Conservation (phyloP, 2,888 invertebrate genomes). For the Volucella inanis region DNA sequence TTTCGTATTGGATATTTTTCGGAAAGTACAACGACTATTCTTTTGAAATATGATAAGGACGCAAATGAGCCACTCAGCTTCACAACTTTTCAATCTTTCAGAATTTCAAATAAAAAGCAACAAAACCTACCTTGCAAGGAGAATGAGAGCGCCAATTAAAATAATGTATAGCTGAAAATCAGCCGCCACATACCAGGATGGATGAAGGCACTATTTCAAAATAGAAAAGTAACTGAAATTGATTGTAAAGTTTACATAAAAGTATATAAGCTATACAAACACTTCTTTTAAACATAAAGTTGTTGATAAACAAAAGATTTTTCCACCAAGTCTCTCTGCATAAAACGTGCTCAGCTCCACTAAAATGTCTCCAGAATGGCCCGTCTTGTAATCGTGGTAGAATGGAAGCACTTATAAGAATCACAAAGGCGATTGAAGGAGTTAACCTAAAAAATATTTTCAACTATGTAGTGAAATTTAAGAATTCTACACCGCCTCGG, state of each 20-base stretch:
- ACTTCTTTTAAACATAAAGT: conserved; percentile 79
- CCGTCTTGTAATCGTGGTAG: conserved; percentile 82
- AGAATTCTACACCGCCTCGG: too few relatives aligned
- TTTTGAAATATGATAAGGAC: too few relatives aligned
- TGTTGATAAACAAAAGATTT: conserved; percentile 82
- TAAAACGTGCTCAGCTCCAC: conserved; percentile 79
- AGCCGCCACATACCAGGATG: conserved; percentile 81
- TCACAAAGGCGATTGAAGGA: conserved; percentile 78
- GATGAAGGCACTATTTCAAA: conserved; percentile 79
- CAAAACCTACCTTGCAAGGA: conserved; percentile 77
- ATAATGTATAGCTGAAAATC: conserved; percentile 81
- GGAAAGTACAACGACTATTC: too few relatives aligned
- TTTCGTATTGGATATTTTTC: too few relatives aligned
- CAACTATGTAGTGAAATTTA: background rate
- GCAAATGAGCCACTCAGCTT: too few relatives aligned
- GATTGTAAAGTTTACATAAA: background rate
- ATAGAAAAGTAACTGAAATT: background rate
- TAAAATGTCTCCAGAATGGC: conserved; percentile 82
- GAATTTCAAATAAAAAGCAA: too few relatives aligned
- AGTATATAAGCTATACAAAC: conserved; percentile 65
- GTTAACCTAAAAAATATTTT: conserved; percentile 73
- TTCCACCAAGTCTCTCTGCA: conserved; percentile 82
- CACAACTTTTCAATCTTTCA: too few relatives aligned
- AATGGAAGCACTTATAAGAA: conserved; percentile 80
- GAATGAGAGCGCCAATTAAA: conserved; percentile 77